Conservation (phyloP, 2,888 invertebrate species). For the Cryptops parisi region DNA sequence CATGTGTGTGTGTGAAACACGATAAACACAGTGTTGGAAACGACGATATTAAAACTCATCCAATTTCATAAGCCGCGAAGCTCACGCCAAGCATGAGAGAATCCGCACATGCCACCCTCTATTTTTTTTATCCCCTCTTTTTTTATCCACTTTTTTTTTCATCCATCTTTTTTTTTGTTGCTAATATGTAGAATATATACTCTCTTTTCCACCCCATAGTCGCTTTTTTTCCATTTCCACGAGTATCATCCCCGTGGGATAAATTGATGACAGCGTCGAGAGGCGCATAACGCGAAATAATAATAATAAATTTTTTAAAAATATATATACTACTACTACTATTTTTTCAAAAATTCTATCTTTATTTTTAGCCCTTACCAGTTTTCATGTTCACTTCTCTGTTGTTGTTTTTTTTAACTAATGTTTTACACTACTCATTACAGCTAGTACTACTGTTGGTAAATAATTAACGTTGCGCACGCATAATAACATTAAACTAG, state of each 20-base stretch:
- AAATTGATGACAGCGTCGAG: not conserved
- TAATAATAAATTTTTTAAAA: no score
- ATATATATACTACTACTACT: no score
- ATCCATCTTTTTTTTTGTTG: not conserved
- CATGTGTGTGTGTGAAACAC: not conserved
- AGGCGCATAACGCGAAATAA: no score
- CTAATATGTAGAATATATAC: not conserved
- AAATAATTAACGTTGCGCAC: no score
- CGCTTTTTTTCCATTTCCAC: not conserved
- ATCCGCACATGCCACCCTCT: not conserved
- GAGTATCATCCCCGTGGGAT: not conserved
- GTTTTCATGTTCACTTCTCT: no score
- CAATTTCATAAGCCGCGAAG: constrained; percentile 1
- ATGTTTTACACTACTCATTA: no score
- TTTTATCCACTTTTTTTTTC: not conserved
- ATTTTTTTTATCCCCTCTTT: not conserved
- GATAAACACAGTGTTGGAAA: not conserved
- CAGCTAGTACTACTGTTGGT: no score
- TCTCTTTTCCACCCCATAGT: not conserved
- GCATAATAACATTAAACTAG: no score
- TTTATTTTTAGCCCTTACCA: no score
- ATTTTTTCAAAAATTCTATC: no score
- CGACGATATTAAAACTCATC: constrained; percentile 7
- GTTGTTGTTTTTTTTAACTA: no score
- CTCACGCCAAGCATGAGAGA: constrained; percentile 4